Evolutionary conservation across 1,140 invertebrate species (phyloP).

Genomic region (Drosophila nannoptera): DNA sequence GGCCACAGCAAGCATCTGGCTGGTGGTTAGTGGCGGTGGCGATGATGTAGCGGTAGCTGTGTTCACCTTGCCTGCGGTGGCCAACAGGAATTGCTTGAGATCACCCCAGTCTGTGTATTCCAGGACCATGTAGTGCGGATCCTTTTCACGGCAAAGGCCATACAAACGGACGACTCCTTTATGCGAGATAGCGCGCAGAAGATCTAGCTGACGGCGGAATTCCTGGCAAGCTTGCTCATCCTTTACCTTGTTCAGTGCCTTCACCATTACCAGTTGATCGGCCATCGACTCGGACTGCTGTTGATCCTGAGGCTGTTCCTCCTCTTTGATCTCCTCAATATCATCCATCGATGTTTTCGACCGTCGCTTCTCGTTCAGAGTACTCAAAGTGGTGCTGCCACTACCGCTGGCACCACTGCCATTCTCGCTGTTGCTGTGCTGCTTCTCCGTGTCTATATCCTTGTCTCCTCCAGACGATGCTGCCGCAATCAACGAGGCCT

Average conservation of each 20-base stretch:
- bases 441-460: constrained; percentile 67
- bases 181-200: constrained; percentile 89
- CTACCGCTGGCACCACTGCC: constrained; percentile 56
- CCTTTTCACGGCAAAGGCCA: constrained; percentile 89
- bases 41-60: constrained; percentile 70
- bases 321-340: constrained; percentile 79
- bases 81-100: constrained; percentile 94
- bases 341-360: constrained; percentile 77
- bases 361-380: constrained; percentile 72
- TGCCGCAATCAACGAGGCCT: constrained; percentile 78
- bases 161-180: constrained; percentile 88
- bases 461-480: constrained; percentile 44
- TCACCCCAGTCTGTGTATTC: constrained; percentile 98
- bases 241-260: constrained; percentile 81
- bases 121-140: constrained; percentile 93
- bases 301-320: constrained; percentile 50
- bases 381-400: constrained; percentile 67
- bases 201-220: constrained; percentile 92
- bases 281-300: constrained; percentile 32
- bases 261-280: constrained; percentile 70
- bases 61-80: constrained; percentile 82
- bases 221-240: constrained; percentile 89
- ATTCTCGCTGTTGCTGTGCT: constrained; percentile 76
- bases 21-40: constrained; percentile 83
- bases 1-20: constrained; percentile 86